Base-by-base conservation (phyloP, 2,797 vertebrate genomes). In the Spinus olivaceus region DNA sequence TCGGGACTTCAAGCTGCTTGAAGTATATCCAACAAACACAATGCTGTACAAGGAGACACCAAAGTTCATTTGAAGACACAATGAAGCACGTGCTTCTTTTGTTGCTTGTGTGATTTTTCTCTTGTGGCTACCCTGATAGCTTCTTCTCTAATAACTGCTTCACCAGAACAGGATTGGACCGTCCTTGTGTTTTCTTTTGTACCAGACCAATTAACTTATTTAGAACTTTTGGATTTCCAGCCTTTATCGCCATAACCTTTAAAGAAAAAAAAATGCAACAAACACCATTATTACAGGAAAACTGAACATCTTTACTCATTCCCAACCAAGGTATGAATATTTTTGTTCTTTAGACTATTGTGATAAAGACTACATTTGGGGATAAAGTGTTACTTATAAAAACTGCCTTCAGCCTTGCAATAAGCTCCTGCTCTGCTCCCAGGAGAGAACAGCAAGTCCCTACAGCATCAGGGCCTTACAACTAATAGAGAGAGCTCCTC, bases 201-300 rank as follows among this genome's bases (percentile, higher is more conserved):
- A 99, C 98, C 83, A 98, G 90, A 9, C 99, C 99, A 39, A 99
- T 99, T 91, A 99, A 97, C 93, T 98, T 99, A 94, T 99, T 99
- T 72, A 99, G 93, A 37, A 99, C 98, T 94, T 98, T 99, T 37
- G 44, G 94, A 96, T 99, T 99, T 89, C 99, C 99, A 5, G 91
- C 96, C 95, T 97, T 98, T 97, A 99, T 96, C 5, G 98, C 98
- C 61, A 51, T 94, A 71, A 99, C 99, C 99, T 99, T 86, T 33
- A 76, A 94, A 82, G 56, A 71, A 81, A 88, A 82, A 37, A 71
- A 92, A 73, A 61, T 27, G 25, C 15, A 57, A 35, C 13, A 95
- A 65, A 87, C 25, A 94, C 5, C 16, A 27, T 11, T 59, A 51
- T 94, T 77, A 95, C 3, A 79, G 37, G 35, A 82, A 66, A 82